Percentiles rank a stretch among this genome's conserved stretches.
Evolutionary conservation across 2,113 vertebrate species (phyloP).

Genomic region (Rhynchopsitta pachyrhyncha): DNA sequence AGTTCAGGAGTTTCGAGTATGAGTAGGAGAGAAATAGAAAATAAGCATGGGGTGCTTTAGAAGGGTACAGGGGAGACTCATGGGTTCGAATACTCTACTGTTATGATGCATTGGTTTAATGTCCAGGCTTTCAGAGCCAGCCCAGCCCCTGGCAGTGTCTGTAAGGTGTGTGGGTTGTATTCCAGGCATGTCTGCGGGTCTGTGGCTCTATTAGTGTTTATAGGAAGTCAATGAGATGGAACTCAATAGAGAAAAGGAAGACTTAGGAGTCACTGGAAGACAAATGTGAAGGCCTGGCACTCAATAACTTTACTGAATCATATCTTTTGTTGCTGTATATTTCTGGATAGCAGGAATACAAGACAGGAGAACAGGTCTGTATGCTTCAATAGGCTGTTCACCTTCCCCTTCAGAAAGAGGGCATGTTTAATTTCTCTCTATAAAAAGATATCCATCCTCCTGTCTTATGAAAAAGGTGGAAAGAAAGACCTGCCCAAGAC

Average conservation of each 20-base stretch:
- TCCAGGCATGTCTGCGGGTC: slow-evolving; percentile 61
- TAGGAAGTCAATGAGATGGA: slow-evolving; percentile 76
- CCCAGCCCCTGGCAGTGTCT: not conserved
- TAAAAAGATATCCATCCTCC: not conserved
- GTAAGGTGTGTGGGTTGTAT: slow-evolving; percentile 46
- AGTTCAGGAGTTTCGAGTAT: not conserved
- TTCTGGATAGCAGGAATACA: slow-evolving; percentile 6
- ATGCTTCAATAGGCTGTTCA: slow-evolving; percentile 7
- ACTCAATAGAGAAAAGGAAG: slow-evolving; percentile 68
- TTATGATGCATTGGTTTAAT: not conserved
- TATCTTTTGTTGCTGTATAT: slow-evolving; percentile 21
- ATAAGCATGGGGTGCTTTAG: not conserved
- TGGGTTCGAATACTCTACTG: not conserved
- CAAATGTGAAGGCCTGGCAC: slow-evolving; percentile 67
- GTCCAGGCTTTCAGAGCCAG: not conserved
- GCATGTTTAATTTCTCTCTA: slow-evolving; percentile 14
- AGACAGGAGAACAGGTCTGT: not conserved
- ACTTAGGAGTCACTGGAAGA: slow-evolving; percentile 71
- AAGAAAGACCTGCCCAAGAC: not conserved
- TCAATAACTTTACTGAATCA: slow-evolving; percentile 67
- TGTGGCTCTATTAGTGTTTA: slow-evolving; percentile 70
- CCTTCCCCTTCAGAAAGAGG: not conserved
- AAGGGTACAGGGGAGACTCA: accelerated
- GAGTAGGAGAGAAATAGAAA: not conserved
- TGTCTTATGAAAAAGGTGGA: accelerated